Base-by-base conservation (phyloP, 2,888 invertebrate species). In the Heteromyza rotundicornis region DNA sequence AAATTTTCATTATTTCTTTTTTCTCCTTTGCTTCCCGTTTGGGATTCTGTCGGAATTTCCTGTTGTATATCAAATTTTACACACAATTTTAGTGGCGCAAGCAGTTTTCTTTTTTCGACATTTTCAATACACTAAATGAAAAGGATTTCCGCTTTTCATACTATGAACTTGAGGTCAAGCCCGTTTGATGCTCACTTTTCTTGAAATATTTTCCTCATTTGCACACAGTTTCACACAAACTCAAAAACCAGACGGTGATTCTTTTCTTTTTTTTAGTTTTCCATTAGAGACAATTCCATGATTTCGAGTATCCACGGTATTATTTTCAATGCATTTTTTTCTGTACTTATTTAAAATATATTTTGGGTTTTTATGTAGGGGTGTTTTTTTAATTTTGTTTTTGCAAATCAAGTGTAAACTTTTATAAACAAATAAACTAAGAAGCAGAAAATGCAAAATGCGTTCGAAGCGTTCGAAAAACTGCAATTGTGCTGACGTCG, bases 21-120 rank as follows among this genome's bases (percentile, higher is more conserved):
- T 50, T 62, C 23, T 36, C 20, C 59, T 54, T 32, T 23, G 14
- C 36, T 40, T 40, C n/a, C 50, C 57, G 36, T 44, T 27, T 60
- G 56, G 40, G 59, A 58, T 65, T 61, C 59, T 59, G 59, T 53
- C 52, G 61, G 61, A 65, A 63, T 63, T 63, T 59, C 47, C 56
- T 51, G 62, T 51, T 59, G 51, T 59, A 57, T 49, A 55, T 59
- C n/a, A 40, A 40, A 40, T 40, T n/a, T n/a, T n/a, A 40, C 40
- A 40, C n/a, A 40, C 40, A 40, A 7, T 27, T 27, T n/a, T n/a
- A n/a, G n/a, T n/a, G n/a, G n/a, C n/a, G 32, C 5, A 32, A 5
- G 40, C 40, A n/a, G 40, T 40, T 40, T 2, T 3, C n/a, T 10
- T 40, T n/a, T 40, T 40, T 40, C 10, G 10, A 40, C 40, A 40